phyloP scores from a whole-genome alignment of 1,140 invertebrate genomes.

The Cryptotermes secundus region DNA sequence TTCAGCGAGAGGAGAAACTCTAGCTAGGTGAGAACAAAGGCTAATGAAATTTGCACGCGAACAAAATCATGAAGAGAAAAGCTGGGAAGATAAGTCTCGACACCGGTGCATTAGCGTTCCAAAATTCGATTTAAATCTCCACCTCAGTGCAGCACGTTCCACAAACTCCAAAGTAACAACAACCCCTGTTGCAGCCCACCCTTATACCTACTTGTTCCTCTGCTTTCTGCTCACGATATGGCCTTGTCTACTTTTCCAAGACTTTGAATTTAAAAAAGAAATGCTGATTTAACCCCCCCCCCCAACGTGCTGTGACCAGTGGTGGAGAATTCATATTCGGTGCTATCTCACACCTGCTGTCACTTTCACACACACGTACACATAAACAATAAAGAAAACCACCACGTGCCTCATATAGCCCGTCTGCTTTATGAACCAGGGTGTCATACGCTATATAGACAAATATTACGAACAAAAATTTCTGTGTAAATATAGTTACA shows the following conservation, averaged over 20 bases:
- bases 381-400: too few relatives aligned
- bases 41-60: not conserved
- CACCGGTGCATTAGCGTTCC: not conserved
- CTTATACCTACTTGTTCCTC: not conserved
- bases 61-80: not conserved
- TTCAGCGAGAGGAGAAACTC: not conserved
- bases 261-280: slow-evolving; percentile 14
- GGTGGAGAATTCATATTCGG: not conserved
- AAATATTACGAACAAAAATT: too few relatives aligned
- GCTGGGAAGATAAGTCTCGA: not conserved
- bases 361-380: too few relatives aligned
- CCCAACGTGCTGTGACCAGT: not conserved
- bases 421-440: too few relatives aligned
- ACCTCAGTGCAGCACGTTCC: not conserved
- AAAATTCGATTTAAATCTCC: slow-evolving; percentile 17
- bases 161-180: not conserved
- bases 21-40: slow-evolving; percentile 7
- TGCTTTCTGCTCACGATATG: slow-evolving; percentile 5
- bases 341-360: not conserved
- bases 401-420: too few relatives aligned
- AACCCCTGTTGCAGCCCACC: not conserved
- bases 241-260: not conserved
- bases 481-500: too few relatives aligned
- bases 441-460: too few relatives aligned
- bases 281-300: too few relatives aligned